Evolutionary conservation across 2,888 invertebrate species (phyloP), one percentile per base, ranked within the genome.

Genomic region (Cecidostiba fungosa): DNA sequence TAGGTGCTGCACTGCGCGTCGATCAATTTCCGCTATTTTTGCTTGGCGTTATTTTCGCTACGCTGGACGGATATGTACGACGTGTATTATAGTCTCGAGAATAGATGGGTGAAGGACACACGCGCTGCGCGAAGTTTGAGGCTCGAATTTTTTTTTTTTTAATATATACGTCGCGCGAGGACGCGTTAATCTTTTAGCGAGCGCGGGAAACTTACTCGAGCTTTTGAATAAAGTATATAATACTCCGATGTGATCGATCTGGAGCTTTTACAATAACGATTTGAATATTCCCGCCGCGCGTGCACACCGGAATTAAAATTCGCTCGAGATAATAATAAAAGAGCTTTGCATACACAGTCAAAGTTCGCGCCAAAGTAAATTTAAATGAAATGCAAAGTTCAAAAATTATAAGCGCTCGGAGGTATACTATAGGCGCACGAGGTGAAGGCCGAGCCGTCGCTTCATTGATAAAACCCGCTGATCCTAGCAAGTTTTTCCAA

Each of bases 321-420:
- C 36, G 12, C 12, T 12, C 12, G 50, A 0, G 19, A 19, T 16
- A 19, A 50, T 16, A 50, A 19, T 3, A 5, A 50, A 10, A 3
- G 50, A 16, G 19, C 47, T 47, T 47, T 36, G 32, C 32, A 32
- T 36, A 36, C 39, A 1, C 12, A 12, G 12, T 10, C n/a, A 54
- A n/a, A 54, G n/a, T 19, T 54, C 54, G 54, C 54, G 54, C n/a
- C 16, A 16, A 8, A 59, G 50, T 50, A 59, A 59, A 59, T 59
- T 59, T n/a, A 59, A 59, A 59, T 59, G 54, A 23, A n/a, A 59
- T 59, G n/a, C 54, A 59, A 59, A 59, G 54, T 59, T 59, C 23
- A 23, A 59, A 59, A n/a, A n/a, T n/a, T 59, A 54, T 10, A 8
- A n/a, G 54, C n/a, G 6, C 19, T 43, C 54, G 4, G n/a, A 59